Evolutionary conservation across 2,113 vertebrate species (phyloP).

Genomic region (Acinonyx jubatus): DNA sequence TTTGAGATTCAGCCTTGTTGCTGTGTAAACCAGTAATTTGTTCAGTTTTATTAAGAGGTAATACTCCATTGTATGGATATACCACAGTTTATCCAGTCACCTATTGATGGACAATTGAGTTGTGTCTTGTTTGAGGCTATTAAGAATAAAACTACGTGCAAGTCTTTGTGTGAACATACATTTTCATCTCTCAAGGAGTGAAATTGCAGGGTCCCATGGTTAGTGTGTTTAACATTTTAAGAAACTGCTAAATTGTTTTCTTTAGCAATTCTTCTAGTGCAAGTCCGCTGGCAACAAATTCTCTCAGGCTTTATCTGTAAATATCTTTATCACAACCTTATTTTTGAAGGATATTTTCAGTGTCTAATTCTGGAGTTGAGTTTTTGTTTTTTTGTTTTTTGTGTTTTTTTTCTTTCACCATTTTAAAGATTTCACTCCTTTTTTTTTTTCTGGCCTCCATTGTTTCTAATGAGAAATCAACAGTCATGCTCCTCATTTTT

Average conservation of each 20-base stretch:
- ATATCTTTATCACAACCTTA: slow-evolving; percentile 14
- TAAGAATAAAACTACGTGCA: neutral
- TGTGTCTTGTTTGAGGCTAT: neutral
- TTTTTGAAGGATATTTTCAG: slow-evolving; percentile 51
- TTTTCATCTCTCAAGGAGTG: slow-evolving; percentile 10
- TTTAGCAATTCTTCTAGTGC: neutral
- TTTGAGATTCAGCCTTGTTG: slow-evolving; percentile 10
- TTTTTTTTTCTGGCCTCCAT: neutral
- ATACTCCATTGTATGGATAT: neutral
- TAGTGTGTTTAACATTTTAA: slow-evolving; percentile 25
- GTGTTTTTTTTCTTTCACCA: neutral
- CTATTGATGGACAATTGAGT: neutral
- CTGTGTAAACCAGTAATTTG: neutral
- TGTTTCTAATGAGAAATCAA: slow-evolving; percentile 50
- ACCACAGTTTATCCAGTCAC: slow-evolving; percentile 16
- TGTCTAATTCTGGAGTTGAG: slow-evolving; percentile 23
- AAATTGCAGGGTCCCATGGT: neutral
- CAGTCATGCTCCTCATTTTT: slow-evolving; percentile 7
- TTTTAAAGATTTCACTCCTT: neutral
- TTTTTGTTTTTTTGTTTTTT: neutral
- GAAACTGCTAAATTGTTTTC: neutral
- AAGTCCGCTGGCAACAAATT: neutral
- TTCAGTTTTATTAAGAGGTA: slow-evolving; percentile 31
- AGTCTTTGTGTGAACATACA: neutral
- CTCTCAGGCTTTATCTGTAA: neutral